Evolutionary conservation across 1,140 invertebrate species (phyloP).

Genomic region (Brachionus plicatilis): DNA sequence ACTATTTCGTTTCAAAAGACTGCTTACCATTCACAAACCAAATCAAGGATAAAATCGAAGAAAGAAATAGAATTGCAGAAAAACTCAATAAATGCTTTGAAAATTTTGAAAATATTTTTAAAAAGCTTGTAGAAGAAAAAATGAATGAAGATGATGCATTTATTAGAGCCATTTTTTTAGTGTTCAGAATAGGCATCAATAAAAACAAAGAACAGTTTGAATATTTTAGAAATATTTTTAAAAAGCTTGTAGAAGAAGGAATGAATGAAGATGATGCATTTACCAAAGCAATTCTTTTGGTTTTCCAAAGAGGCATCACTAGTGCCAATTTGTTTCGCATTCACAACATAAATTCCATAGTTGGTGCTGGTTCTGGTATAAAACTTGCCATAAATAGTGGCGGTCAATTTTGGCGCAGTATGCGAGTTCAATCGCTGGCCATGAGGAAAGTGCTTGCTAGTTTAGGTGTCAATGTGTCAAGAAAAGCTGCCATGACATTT

Average conservation of each 20-base stretch:
- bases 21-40: background rate
- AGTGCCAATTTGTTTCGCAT: background rate
- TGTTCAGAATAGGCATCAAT: too few species aligned
- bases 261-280: background rate
- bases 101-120: too few species aligned
- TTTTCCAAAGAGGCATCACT: background rate
- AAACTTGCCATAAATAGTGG: background rate
- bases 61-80: background rate
- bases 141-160: too few species aligned
- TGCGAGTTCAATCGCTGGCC: background rate
- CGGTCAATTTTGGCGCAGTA: too few species aligned
- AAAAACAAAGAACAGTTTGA: too few species aligned
- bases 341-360: background rate
- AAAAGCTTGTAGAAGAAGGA: background rate
- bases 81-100: background rate
- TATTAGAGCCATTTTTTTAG: too few species aligned
- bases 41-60: background rate
- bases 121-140: too few species aligned
- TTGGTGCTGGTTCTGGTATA: background rate
- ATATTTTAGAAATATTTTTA: background rate
- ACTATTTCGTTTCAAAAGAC: too few species aligned
- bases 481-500: background rate
- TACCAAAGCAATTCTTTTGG: background rate
- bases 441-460: background rate
- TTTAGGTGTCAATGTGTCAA: background rate